Evolutionary conservation across 2,888 invertebrate genomes (phyloP).

Genomic region (Eristalinus aeneus): DNA sequence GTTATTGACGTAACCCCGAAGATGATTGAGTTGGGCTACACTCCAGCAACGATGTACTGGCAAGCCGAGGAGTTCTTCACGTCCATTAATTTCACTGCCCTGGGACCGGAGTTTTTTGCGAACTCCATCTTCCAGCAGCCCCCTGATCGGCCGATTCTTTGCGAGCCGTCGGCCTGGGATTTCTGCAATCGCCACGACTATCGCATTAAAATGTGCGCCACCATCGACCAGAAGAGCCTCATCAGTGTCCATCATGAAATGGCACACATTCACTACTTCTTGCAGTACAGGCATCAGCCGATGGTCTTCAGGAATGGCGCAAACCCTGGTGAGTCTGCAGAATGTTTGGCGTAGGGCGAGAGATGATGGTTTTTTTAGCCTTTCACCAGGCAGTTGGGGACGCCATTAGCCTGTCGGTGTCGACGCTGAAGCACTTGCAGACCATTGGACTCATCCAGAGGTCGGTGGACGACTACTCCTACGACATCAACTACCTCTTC

Average conservation of each 20-base stretch:
- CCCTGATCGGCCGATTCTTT: constrained; percentile 87
- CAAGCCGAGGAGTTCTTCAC: constrained; percentile 95
- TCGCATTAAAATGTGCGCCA: constrained; percentile 93
- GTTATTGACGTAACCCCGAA: constrained; percentile 91
- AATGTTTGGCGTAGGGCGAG: background rate
- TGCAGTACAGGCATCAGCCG: constrained; percentile 90
- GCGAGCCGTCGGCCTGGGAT: constrained; percentile 97
- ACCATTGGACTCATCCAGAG: constrained; percentile 90
- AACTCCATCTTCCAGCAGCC: constrained; percentile 92
- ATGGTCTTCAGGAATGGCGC: constrained; percentile 95
- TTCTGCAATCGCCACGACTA: constrained; percentile 94
- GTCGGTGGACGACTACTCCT: constrained; percentile 90
- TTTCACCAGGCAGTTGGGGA: constrained; percentile 97
- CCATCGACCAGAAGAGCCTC: constrained; percentile 91
- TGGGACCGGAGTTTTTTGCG: constrained; percentile 94
- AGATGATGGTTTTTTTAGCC: constrained; percentile 82
- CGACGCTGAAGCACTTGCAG: constrained; percentile 92
- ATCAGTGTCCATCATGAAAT: constrained; percentile 95
- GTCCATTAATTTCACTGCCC: constrained; percentile 91
- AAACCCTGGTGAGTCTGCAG: constrained; percentile 87
- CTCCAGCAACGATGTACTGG: constrained; percentile 91
- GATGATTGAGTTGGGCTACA: constrained; percentile 92
- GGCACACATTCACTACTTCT: constrained; percentile 94
- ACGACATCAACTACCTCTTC: constrained; percentile 92
- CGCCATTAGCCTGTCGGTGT: constrained; percentile 91